These are phyloP conservation scores for Ladona fulva DNA, from an alignment of 1,140 invertebrate species.

Conservation along the genomic window DNA sequence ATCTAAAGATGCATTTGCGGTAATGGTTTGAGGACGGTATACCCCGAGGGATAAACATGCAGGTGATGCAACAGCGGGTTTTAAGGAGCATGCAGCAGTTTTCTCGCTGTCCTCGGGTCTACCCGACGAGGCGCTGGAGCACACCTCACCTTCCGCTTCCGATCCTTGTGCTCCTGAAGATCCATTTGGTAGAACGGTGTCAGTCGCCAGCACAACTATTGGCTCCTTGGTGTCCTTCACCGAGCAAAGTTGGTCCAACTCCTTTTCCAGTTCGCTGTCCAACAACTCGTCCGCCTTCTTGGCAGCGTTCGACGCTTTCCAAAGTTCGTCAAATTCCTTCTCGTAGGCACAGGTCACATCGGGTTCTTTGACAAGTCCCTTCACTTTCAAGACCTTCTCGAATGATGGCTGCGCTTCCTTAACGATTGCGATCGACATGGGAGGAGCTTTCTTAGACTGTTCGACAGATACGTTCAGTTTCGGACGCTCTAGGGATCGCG, in stretches of 20 bases:
- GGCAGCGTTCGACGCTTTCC: neutral
- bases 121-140: neutral
- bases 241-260: neutral
- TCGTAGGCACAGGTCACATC: neutral
- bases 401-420: no score
- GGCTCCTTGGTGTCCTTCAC: neutral
- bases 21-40: neutral
- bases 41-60: neutral
- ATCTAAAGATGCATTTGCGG: neutral
- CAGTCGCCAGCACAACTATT: no score
- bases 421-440: no score
- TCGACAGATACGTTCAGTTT: neutral
- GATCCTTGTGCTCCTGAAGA: neutral
- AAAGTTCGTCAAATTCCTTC: neutral
- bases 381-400: no score
- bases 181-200: neutral
- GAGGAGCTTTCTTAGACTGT: no score
- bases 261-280: neutral
- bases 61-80: neutral
- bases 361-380: no score
- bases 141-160: slow-evolving; percentile 1
- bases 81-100: neutral
- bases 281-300: neutral
- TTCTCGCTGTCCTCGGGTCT: neutral
- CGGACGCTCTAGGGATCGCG: neutral